phyloP scores from a whole-genome alignment of 2,888 invertebrate genomes.

The Caenorhabditis afra region DNA sequence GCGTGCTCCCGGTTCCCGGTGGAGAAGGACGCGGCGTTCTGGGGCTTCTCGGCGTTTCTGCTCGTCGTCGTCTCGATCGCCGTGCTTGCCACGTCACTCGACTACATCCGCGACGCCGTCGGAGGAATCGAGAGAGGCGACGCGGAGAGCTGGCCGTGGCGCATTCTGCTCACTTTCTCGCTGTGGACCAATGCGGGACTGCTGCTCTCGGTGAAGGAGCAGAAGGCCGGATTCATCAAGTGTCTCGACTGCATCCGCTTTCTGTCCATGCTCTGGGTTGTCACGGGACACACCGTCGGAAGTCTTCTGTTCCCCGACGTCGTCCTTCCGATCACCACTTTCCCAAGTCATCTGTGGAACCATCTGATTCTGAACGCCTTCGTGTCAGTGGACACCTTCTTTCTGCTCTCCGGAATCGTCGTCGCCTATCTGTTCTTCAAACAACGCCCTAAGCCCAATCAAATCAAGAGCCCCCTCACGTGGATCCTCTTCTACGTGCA shows the following conservation, averaged over 20 bases:
- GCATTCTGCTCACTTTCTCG: constrained; percentile 49
- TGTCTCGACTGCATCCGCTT: constrained; percentile 70
- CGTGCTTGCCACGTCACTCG: constrained; percentile 21
- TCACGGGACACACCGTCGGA: constrained; percentile 55
- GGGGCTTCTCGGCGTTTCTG: constrained; percentile 43
- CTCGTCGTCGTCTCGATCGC: constrained; percentile 21
- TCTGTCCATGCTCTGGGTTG: constrained; percentile 72
- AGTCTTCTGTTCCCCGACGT: constrained; percentile 26
- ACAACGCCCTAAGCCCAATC: constrained; percentile 1
- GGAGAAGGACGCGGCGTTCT: constrained; percentile 41
- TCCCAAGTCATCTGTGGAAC: constrained; percentile 39
- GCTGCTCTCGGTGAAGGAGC: constrained; percentile 47
- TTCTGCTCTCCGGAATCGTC: constrained; percentile 71
- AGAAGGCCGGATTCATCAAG: constrained; percentile 62
- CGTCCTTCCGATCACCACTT: constrained; percentile 11
- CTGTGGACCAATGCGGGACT: constrained; percentile 55
- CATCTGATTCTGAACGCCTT: constrained; percentile 61
- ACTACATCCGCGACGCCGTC: constrained; percentile 14
- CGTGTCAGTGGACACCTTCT: constrained; percentile 74
- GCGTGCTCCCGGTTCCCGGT: constrained; percentile 34
- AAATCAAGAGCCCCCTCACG: constrained; percentile 33
- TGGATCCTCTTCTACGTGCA: constrained; percentile 63
- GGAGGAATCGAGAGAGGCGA: constrained; percentile 1
- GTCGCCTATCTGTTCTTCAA: constrained; percentile 72
- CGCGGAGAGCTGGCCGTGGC: not conserved